Evolutionary conservation across 2,888 invertebrate genomes (phyloP).

Genomic region (Cyrtodaria siliqua): DNA sequence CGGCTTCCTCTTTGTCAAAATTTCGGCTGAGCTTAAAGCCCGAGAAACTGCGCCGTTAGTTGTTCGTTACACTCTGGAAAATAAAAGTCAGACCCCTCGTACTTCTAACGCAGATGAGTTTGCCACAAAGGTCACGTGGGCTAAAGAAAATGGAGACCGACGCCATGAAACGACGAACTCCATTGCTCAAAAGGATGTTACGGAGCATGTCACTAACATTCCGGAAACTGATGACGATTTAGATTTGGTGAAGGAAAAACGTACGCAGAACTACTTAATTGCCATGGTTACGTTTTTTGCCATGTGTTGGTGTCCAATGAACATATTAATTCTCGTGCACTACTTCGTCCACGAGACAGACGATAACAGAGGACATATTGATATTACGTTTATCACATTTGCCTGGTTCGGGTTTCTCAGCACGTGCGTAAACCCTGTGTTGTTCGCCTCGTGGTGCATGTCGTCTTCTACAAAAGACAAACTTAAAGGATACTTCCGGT

Average conservation of each 20-base stretch:
- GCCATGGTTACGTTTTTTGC: conserved; percentile 90
- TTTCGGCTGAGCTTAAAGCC: conserved; percentile 88
- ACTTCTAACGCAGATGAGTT: conserved; percentile 11
- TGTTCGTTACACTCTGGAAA: conserved; percentile 70
- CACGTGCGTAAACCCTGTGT: conserved; percentile 89
- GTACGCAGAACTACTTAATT: conserved; percentile 90
- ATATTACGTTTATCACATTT: conserved; percentile 90
- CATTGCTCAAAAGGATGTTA: conserved; percentile 29
- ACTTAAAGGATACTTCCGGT: conserved; percentile 82
- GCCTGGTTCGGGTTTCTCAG: conserved; percentile 91
- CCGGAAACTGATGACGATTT: conserved; percentile 82
- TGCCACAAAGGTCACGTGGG: conserved; percentile 49
- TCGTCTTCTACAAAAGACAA: conserved; percentile 81
- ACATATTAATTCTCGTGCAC: conserved; percentile 89
- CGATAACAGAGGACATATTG: conserved; percentile 90
- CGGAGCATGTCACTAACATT: conserved; percentile 60
- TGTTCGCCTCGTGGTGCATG: conserved; percentile 90
- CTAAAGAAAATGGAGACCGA: neutral
- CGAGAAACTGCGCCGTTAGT: conserved; percentile 71
- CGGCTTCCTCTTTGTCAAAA: conserved; percentile 89
- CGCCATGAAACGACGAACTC: neutral
- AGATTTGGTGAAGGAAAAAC: conserved; percentile 88
- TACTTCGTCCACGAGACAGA: conserved; percentile 90
- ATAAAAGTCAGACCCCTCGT: conserved; percentile 8
- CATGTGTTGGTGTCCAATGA: conserved; percentile 90